These are phyloP conservation scores for Antheraea mylitta DNA, from an alignment of 1,140 invertebrate species.

Conservation along the genomic window DNA sequence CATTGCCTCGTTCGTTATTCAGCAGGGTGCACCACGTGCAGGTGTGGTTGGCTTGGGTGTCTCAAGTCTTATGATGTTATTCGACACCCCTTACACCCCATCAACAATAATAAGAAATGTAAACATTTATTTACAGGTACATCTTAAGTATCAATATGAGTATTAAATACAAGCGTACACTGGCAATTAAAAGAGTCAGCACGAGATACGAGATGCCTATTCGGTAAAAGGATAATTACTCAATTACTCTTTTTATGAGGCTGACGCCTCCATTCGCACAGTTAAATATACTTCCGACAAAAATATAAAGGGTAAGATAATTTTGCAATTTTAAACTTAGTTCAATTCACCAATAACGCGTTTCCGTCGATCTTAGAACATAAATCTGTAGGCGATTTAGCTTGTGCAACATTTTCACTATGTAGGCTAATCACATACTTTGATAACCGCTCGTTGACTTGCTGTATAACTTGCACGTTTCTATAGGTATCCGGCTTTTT, in stretches of 20 bases:
- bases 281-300: constrained; percentile 65
- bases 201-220: constrained; percentile 58
- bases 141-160: constrained; percentile 65
- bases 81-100: too few relatives aligned
- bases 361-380: neutral
- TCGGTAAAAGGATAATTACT: constrained; percentile 57
- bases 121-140: constrained; percentile 23
- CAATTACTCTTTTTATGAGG: constrained; percentile 70
- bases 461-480: neutral
- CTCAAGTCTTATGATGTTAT: too few relatives aligned
- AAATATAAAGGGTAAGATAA: constrained; percentile 24
- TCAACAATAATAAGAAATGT: too few relatives aligned
- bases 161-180: constrained; percentile 66
- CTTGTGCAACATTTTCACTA: neutral
- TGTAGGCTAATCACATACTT: neutral
- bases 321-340: neutral
- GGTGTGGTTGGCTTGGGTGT: too few relatives aligned
- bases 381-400: too few relatives aligned
- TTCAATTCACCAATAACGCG: neutral
- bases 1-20: too few relatives aligned
- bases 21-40: too few relatives aligned
- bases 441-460: neutral
- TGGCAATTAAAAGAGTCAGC: constrained; percentile 56
- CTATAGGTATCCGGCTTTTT: neutral
- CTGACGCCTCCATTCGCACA: constrained; percentile 53